Percentiles rank a stretch among this genome's conserved stretches.
Evolutionary conservation across 1,140 invertebrate species (phyloP).

Genomic region (Calliphora vicina): DNA sequence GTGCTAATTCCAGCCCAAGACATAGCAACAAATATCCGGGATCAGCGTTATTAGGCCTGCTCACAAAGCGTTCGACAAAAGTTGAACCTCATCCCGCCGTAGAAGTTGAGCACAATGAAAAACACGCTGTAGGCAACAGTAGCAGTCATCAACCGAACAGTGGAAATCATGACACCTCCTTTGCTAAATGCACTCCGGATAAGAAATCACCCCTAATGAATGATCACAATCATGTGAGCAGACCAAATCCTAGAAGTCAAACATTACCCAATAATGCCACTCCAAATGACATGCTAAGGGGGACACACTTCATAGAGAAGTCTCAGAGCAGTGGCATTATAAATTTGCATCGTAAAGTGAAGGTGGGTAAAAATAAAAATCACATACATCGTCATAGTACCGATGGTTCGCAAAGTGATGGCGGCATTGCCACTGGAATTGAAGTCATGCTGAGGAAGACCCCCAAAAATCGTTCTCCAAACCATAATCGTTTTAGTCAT

Average conservation of each 20-base stretch:
- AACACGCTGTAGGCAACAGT: neutral
- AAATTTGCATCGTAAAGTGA: conserved; percentile 52
- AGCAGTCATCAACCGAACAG: neutral
- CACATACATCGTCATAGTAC: conserved; percentile 54
- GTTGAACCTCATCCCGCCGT: conserved; percentile 43
- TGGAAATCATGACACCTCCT: conserved; percentile 36
- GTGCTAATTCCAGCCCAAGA: conserved; percentile 50
- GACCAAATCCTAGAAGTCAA: conserved; percentile 51
- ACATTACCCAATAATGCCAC: conserved; percentile 45
- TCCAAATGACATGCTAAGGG: neutral
- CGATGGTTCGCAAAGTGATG: conserved; percentile 53
- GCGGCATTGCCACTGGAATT: conserved; percentile 37
- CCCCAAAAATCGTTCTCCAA: conserved; percentile 55
- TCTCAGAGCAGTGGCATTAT: conserved; percentile 54
- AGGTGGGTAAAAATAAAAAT: conserved; percentile 49
- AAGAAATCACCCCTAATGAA: conserved; percentile 53
- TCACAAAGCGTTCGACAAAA: conserved; percentile 43
- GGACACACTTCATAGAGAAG: conserved; percentile 43
- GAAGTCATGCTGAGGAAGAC: conserved; percentile 46
- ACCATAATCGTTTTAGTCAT: conserved; percentile 60
- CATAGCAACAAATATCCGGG: conserved; percentile 46
- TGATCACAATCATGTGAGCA: conserved; percentile 40
- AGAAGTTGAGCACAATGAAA: conserved; percentile 1
- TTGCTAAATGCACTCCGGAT: conserved; percentile 39
- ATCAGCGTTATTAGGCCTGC: conserved; percentile 50